phyloP scores from a whole-genome alignment of 2,888 invertebrate species.

The Lydus trimaculatus region DNA sequence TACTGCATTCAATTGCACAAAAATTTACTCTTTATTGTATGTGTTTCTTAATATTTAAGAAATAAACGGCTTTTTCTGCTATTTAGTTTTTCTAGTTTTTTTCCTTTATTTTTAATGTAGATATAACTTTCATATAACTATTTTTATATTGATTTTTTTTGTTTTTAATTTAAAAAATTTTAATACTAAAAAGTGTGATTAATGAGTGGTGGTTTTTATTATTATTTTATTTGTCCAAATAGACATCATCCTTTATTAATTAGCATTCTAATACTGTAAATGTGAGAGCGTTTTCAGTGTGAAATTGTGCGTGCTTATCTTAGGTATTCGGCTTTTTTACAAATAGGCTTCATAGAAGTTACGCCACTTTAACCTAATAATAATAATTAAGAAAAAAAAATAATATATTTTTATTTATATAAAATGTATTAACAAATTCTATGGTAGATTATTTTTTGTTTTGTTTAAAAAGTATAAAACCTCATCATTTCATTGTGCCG shows the following conservation, averaged over 20 bases:
- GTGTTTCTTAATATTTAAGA: conserved; percentile 53
- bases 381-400: neutral
- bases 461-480: neutral
- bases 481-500: conserved; percentile 32
- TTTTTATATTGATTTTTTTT: conserved; percentile 2
- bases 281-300: conserved; percentile 17
- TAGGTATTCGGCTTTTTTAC: conserved; percentile 33
- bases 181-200: neutral
- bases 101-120: conserved; percentile 33
- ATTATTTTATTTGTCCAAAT: conserved; percentile 13
- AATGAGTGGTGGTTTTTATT: conserved; percentile 17
- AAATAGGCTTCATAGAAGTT: conserved; percentile 24
- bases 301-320: conserved; percentile 29
- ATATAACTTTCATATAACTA: conserved; percentile 14
- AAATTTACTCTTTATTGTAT: conserved; percentile 50
- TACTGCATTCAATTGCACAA: conserved; percentile 47
- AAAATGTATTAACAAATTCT: conserved; percentile 9
- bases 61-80: conserved; percentile 55
- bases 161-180: neutral
- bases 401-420: conserved; percentile 28
- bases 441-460: neutral
- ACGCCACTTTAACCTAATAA: conserved; percentile 19
- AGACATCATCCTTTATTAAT: neutral
- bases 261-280: neutral
- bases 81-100: conserved; percentile 37